These are phyloP conservation scores for Epicauta chinensis DNA, from an alignment of 1,140 invertebrate species.

Conservation along the genomic window DNA sequence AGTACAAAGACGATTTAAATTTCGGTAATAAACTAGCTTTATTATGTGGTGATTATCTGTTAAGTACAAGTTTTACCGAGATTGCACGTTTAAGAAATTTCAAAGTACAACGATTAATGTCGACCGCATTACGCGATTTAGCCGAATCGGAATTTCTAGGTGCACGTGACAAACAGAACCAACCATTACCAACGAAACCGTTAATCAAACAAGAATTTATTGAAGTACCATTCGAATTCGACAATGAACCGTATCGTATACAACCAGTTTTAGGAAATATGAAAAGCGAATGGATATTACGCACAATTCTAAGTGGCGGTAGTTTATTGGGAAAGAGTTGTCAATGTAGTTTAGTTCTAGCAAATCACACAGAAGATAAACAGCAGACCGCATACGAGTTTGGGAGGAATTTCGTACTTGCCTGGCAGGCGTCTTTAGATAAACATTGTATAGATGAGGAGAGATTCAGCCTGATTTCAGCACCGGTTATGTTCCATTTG, in stretches of 20 bases:
- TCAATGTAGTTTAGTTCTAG: slow-evolving; percentile 73
- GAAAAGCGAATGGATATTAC: slow-evolving; percentile 69
- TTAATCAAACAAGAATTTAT: slow-evolving; percentile 14
- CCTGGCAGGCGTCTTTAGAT: slow-evolving; percentile 74
- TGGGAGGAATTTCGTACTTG: slow-evolving; percentile 82
- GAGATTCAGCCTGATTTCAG: slow-evolving; percentile 64
- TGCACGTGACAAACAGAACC: slow-evolving; percentile 63
- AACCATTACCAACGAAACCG: slow-evolving; percentile 62
- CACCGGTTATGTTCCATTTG: slow-evolving; percentile 76
- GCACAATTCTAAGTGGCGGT: slow-evolving; percentile 74
- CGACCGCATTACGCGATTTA: slow-evolving; percentile 75
- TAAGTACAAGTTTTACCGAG: slow-evolving; percentile 75
- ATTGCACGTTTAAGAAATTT: slow-evolving; percentile 69
- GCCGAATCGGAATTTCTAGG: slow-evolving; percentile 84
- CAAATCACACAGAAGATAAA: slow-evolving; percentile 62
- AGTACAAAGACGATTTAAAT: slow-evolving; percentile 66
- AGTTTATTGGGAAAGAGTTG: slow-evolving; percentile 82
- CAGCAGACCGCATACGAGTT: slow-evolving; percentile 76
- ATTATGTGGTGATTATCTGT: slow-evolving; percentile 60
- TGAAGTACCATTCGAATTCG: slow-evolving; percentile 26
- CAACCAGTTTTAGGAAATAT: slow-evolving; percentile 34
- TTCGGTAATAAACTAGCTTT: slow-evolving; percentile 94
- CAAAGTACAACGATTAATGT: slow-evolving; percentile 83
- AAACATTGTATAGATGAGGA: slow-evolving; percentile 18
- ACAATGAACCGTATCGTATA: slow-evolving; percentile 26